Conservation (phyloP, 2,113 vertebrate species). For the Pogona vitticeps region DNA sequence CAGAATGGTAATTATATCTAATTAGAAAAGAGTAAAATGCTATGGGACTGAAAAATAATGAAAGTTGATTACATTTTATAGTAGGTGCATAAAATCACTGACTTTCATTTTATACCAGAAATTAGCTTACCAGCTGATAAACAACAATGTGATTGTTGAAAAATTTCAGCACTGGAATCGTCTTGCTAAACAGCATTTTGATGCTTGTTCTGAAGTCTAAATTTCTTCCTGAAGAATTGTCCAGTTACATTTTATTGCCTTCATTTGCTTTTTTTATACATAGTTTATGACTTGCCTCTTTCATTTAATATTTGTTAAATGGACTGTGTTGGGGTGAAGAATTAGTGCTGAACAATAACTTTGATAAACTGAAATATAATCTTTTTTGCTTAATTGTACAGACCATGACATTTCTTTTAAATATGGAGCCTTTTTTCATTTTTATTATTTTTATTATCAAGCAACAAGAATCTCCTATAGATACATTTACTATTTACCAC, state of each 20-base stretch:
- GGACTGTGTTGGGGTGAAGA: constrained; percentile 12
- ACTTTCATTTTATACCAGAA: constrained; percentile 46
- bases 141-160: constrained; percentile 3
- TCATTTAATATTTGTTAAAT: constrained; percentile 23
- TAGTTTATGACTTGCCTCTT: constrained; percentile 43
- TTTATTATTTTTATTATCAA: constrained; percentile 51
- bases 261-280: constrained; percentile 39
- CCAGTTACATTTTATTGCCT: constrained; percentile 39
- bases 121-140: constrained; percentile 46
- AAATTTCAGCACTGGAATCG: constrained; percentile 22
- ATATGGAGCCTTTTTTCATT: constrained; percentile 39
- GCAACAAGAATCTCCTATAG: constrained; percentile 38
- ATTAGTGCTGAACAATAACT: constrained; percentile 23
- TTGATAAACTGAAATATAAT: constrained; percentile 38
- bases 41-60: constrained; percentile 62
- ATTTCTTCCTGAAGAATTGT: not conserved
- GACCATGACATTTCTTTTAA: not conserved
- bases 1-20: constrained; percentile 62
- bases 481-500: constrained; percentile 38
- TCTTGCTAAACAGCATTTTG: constrained; percentile 17
- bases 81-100: constrained; percentile 48
- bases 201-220: not conserved
- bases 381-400: constrained; percentile 21
- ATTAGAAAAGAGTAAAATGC: constrained; percentile 71
- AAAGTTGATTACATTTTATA: constrained; percentile 63